These are phyloP conservation scores for Thalassarche chlororhynchos DNA, from an alignment of 2,113 vertebrate genomes.

Conservation along the genomic window DNA sequence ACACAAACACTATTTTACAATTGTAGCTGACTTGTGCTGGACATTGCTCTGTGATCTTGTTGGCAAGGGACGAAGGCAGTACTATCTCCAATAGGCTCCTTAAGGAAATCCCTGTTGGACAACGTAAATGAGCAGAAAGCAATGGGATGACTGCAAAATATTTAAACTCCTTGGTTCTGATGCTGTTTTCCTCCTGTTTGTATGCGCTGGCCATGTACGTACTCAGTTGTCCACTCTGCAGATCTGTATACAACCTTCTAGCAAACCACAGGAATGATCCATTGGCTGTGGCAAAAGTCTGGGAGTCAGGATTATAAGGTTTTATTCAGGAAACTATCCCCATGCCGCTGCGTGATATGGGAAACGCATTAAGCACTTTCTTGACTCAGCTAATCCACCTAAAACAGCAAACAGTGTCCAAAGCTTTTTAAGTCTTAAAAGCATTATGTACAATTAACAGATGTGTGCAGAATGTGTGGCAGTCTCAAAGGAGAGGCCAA, in stretches of 20 bases:
- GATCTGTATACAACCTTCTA: too few relatives aligned
- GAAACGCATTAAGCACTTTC: not conserved
- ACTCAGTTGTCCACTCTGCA: not conserved
- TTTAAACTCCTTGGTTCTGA: not conserved
- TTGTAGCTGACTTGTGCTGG: not conserved
- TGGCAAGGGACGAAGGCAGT: not conserved
- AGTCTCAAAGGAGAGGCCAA: not conserved
- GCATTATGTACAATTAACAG: not conserved
- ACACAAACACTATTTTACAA: not conserved
- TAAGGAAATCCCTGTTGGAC: not conserved
- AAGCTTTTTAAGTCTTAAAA: not conserved
- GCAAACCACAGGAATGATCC: not conserved
- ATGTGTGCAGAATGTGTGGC: not conserved
- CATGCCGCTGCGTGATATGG: not conserved
- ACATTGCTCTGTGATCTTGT: not conserved
- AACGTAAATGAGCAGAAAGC: not conserved
- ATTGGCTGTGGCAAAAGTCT: not conserved
- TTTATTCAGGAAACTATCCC: not conserved
- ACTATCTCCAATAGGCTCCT: not conserved
- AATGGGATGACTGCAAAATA: not conserved
- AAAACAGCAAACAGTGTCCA: not conserved
- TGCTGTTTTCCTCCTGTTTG: not conserved
- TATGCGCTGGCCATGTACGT: fast-evolving
- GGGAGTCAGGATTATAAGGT: not conserved
- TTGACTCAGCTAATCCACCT: not conserved